Evolutionary conservation across 2,888 invertebrate genomes (phyloP), one percentile per base, ranked within the genome.

Genomic region (Andrena bicolor): DNA sequence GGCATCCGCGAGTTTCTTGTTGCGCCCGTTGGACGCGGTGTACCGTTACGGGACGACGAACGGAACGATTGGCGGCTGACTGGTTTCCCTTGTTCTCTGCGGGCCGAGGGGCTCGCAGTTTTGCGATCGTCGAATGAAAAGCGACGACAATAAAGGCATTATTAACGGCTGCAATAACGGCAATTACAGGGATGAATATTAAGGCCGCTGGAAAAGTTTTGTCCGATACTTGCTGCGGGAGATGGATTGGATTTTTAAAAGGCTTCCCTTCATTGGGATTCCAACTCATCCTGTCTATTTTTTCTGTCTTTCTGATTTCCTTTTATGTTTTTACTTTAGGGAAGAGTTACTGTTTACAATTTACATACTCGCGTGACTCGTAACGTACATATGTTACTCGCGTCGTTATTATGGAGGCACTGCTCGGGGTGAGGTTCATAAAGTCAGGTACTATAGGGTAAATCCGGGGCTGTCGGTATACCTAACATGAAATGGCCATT

Each of bases 171-270:
- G 71, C 63, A 49, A 70, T 65, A 60, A 51, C 58, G 70, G 26
- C 69, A 70, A 76, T 76, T 76, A 80, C 56, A 60, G 32, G 35
- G 26, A 64, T 48, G 76, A 41, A 76, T 76, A 76, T 76, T 41
- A 30, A 71, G 70, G 70, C 30, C 49, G 66, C 28, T 35, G 69
- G 10, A 51, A 64, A 64, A 72, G 51, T 5, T 64, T n/a, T 30
- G 64, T 26, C 51, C 32, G 53, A n/a, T 28, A 35, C 16, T 30
- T n/a, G 51, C 10, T 16, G 51, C n/a, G n/a, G 16, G 1, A 53
- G 51, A 63, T 26, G 51, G 35, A 72, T 53, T 41, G 61, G 49
- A 35, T 35, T 58, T 13, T 10, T 68, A 53, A 68, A 56, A 56
- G 56, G 23, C 32, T n/a, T n/a, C 2, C 53, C 35, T 56, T 68